A percentile compares a stretch with the other conserved stretches of the same genome.
phyloP scores from a whole-genome alignment of 2,888 invertebrate species.

The Atethmia centrago region DNA sequence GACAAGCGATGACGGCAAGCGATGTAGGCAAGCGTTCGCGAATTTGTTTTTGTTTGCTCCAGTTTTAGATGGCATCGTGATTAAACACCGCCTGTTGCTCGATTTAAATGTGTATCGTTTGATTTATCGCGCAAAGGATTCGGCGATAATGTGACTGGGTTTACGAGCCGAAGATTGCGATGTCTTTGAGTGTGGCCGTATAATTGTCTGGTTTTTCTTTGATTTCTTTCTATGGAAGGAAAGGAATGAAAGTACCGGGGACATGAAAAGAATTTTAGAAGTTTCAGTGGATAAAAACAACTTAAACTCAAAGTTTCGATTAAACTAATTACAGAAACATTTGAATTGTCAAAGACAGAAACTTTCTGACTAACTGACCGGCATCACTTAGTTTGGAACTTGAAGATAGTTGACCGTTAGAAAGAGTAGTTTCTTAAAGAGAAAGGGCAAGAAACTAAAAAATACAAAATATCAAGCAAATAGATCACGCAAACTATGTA shows the following conservation, averaged over 20 bases:
- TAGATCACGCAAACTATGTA: no score
- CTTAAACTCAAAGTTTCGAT: neutral
- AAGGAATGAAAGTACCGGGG: neutral
- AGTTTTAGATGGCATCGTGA: slow-evolving; percentile 57
- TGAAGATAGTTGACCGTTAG: neutral
- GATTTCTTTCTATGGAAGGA: neutral
- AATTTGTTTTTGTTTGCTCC: slow-evolving; percentile 66
- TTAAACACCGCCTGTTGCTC: slow-evolving; percentile 71
- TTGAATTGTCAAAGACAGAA: neutral
- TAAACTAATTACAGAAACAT: neutral
- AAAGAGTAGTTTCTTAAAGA: neutral
- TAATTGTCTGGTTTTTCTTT: slow-evolving; percentile 13
- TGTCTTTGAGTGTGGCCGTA: slow-evolving; percentile 4
- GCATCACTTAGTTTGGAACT: neutral
- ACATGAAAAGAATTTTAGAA: neutral
- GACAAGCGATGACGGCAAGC: slow-evolving; percentile 40
- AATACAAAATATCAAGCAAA: neutral
- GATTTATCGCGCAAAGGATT: slow-evolving; percentile 57
- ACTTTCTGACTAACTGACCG: neutral
- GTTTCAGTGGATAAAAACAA: neutral
- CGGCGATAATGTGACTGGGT: slow-evolving; percentile 42
- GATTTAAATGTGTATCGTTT: slow-evolving; percentile 62
- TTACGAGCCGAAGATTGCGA: slow-evolving; percentile 33
- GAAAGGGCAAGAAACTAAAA: neutral
- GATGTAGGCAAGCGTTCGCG: slow-evolving; percentile 57